A percentile compares a stretch with the other conserved stretches of the same genome.
Conservation (phyloP, 1,140 invertebrate genomes). For the Ceratosolen solmsi region DNA sequence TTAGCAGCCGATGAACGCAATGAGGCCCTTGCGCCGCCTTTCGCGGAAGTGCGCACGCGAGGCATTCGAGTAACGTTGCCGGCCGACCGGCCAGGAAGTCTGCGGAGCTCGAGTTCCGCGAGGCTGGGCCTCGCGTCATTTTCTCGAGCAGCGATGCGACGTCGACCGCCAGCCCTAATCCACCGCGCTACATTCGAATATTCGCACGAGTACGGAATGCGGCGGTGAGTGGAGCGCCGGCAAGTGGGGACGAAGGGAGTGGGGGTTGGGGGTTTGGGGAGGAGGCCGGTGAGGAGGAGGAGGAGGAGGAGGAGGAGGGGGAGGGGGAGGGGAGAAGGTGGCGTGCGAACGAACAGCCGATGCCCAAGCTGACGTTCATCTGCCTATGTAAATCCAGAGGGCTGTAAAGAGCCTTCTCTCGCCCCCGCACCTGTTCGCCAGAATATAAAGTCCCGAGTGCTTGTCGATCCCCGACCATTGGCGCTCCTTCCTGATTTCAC, state of each 20-base stretch:
- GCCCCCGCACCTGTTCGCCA: not conserved
- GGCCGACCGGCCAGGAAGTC: not conserved
- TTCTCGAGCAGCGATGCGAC: constrained; percentile 3
- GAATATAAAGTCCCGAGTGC: not conserved
- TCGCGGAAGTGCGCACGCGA: not conserved
- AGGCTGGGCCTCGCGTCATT: not conserved
- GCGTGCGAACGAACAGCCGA: too few species aligned
- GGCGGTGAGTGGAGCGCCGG: not conserved
- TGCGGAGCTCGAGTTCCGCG: not conserved
- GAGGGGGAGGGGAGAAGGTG: not conserved
- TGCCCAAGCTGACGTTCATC: not conserved
- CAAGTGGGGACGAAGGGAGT: not conserved
- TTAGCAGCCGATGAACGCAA: not conserved
- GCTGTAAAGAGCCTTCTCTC: not conserved
- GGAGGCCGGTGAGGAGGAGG: too few species aligned
- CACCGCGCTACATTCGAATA: not conserved
- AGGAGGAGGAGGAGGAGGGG: too few species aligned
- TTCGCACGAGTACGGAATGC: not conserved
- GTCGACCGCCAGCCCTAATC: not conserved
- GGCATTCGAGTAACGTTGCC: not conserved
- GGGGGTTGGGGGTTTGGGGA: too few species aligned
- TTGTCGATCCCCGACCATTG: not conserved
- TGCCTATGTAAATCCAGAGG: not conserved
- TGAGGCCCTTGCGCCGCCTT: not conserved
- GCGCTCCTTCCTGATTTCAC: not conserved